phyloP scores from a whole-genome alignment of 2,113 vertebrate species.

The Gambusia affinis region DNA sequence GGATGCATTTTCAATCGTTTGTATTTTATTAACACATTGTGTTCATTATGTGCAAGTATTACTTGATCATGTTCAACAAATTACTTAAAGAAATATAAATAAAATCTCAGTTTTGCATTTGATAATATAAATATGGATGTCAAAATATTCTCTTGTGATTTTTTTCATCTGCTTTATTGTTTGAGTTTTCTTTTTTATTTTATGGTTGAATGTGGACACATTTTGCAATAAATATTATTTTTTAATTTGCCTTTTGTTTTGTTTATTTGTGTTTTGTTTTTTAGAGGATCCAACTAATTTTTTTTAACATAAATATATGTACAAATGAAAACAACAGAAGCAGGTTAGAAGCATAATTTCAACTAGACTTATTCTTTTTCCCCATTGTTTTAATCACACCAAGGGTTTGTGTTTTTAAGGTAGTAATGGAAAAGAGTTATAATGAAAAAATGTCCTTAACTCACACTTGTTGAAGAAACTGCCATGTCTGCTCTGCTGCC shows the following conservation, averaged over 20 bases:
- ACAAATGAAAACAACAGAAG: neutral
- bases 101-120: too few species aligned
- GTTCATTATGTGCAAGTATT: too few species aligned
- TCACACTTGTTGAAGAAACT: slow-evolving; percentile 81
- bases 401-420: neutral
- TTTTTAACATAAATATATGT: too few species aligned
- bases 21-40: too few species aligned
- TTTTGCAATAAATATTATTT: neutral
- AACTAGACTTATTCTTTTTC: neutral
- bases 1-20: too few species aligned
- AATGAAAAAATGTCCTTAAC: slow-evolving; percentile 11
- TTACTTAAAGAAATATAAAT: too few species aligned
- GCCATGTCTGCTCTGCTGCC: slow-evolving; percentile 65
- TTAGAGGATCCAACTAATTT: too few species aligned
- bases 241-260: neutral
- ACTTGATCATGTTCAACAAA: too few species aligned
- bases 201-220: neutral
- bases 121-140: too few species aligned
- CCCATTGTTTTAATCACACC: neutral
- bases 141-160: neutral
- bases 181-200: neutral
- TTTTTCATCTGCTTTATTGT: neutral
- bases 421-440: neutral
- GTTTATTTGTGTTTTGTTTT: too few species aligned
- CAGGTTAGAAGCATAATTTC: neutral